Percentiles rank a stretch among this genome's conserved stretches.
phyloP scores from a whole-genome alignment of 2,113 vertebrate genomes.

The Pterocles gutturalis region DNA sequence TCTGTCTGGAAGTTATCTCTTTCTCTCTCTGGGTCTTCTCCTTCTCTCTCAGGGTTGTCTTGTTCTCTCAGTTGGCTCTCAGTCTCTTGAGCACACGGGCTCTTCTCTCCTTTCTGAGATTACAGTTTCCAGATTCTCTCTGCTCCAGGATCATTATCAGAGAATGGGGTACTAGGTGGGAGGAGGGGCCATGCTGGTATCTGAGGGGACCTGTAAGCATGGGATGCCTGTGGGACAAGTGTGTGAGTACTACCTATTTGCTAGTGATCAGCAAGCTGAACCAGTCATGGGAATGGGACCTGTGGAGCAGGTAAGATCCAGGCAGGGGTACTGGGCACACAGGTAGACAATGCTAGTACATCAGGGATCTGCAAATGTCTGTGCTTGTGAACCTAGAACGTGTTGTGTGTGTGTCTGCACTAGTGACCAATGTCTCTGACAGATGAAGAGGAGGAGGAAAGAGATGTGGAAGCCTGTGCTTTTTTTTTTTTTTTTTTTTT shows the following conservation, averaged over 20 bases:
- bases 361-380: neutral
- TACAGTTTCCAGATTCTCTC: too few species aligned
- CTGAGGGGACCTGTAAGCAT: neutral
- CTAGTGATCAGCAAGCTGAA: neutral
- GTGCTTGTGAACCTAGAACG: neutral
- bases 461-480: too few species aligned
- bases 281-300: neutral
- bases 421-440: neutral
- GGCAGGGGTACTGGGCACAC: neutral
- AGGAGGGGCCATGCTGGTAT: neutral
- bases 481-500: neutral
- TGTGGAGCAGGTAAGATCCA: neutral
- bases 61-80: too few species aligned
- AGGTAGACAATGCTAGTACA: neutral
- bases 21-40: too few species aligned
- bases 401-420: neutral
- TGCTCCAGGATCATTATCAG: too few species aligned
- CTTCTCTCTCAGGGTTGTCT: too few species aligned
- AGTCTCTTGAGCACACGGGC: too few species aligned
- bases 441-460: neutral
- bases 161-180: neutral
- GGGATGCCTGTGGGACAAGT: neutral
- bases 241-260: neutral
- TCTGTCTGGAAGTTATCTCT: too few species aligned
- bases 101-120: too few species aligned